Base-by-base conservation (phyloP, 1,140 invertebrate genomes). In the Pygmarrhopalites habei region DNA sequence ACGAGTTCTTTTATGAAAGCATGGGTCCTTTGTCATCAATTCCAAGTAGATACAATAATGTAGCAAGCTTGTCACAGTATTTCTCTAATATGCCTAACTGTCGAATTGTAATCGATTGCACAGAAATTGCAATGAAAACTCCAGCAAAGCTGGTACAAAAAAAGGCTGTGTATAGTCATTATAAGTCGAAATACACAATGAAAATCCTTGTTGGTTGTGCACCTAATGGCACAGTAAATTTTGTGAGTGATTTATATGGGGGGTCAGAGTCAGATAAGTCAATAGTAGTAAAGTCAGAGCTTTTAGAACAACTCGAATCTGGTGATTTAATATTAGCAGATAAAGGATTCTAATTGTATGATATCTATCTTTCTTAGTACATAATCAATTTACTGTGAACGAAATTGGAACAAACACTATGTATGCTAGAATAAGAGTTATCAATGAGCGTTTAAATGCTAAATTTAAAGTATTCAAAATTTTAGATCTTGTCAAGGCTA, bases 381-480 rank as follows among this genome's bases (percentile, higher is more conserved):
- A 46, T 0, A 25, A 5, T 1, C 58, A 59, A 29, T 59, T 59
- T 47, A 59, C 58, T n/a, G 7, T 59, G 1, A 46, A 19, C 21
- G 58, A 59, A 32, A 59, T 39, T 12, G 1, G n/a, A 1, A 19
- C 19, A 58, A 59, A 59, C 19, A 28, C 12, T 14, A 19, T 19
- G 1, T 7, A 26, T 14, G 43, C 58, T 0, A 25, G 58, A 46
- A 43, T 43, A 1, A 46, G 58, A 21, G 43, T 59, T 26, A 59
- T 59, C 10, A 59, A 47, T 1, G 58, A 59, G 15, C 12, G 58
- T 17, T 15, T 59, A 1, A 59, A 59, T 32, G 58, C 41, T 3
- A 43, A 39, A n/a, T 59, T 59, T 47, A 59, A 59, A 2, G 43
- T 59, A 19, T 59, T 59, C 19, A 49, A 19, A 30, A 47, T 59